Conservation (phyloP, 2,113 vertebrate genomes). For the Sminthopsis crassicaudata region DNA sequence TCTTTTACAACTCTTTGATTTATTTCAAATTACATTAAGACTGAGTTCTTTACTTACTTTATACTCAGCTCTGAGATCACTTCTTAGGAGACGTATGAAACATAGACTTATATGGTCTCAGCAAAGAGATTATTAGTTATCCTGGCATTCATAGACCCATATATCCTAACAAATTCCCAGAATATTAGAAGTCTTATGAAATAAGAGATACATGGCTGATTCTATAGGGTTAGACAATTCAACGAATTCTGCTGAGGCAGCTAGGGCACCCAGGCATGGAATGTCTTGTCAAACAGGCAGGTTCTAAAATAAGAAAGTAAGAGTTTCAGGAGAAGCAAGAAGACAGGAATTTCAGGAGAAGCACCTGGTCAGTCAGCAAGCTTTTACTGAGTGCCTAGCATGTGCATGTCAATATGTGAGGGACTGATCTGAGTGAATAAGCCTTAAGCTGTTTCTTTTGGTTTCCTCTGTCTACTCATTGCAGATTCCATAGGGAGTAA, state of each 20-base stretch:
- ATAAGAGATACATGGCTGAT: not conserved
- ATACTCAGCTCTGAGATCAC: not conserved
- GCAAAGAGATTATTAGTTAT: not conserved
- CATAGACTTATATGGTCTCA: not conserved
- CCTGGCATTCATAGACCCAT: not conserved
- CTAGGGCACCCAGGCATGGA: not conserved
- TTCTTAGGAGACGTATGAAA: not conserved
- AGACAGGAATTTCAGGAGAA: not conserved
- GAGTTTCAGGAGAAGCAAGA: not conserved
- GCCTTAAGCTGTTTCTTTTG: not conserved
- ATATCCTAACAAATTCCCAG: not conserved
- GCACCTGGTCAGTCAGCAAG: not conserved
- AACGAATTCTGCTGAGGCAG: not conserved
- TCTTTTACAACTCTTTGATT: constrained; percentile 1
- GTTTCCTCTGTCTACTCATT: not conserved
- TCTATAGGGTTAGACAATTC: not conserved
- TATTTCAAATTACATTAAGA: not conserved
- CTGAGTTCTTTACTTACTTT: not conserved
- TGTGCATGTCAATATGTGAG: not conserved
- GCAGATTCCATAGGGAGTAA: not conserved
- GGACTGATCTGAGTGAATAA: not conserved
- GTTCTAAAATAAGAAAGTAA: not conserved
- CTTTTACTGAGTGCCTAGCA: not conserved
- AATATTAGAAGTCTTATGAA: not conserved
- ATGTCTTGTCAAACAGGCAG: not conserved